Percentiles rank a stretch among this genome's conserved stretches.
Evolutionary conservation across 2,797 vertebrate species (phyloP).

Genomic region (Nyctalus aviator): DNA sequence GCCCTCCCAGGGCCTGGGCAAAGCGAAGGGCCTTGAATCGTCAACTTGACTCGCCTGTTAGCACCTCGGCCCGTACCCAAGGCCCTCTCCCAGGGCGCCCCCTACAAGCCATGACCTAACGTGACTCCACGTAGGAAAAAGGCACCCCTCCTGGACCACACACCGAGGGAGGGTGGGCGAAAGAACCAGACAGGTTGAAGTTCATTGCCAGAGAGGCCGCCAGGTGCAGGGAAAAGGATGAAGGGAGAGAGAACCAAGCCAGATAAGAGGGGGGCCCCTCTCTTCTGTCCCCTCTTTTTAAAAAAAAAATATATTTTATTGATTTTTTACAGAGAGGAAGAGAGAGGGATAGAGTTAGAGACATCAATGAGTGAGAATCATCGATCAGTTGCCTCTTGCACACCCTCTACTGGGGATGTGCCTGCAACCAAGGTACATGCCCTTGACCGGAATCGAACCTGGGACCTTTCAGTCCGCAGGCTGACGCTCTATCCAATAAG

Average conservation of each 20-base stretch:
- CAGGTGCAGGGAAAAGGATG: neutral
- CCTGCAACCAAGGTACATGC: too few relatives aligned
- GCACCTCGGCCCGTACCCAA: neutral
- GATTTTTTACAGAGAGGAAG: too few relatives aligned
- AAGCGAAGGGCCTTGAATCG: neutral
- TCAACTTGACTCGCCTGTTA: neutral
- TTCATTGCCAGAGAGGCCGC: neutral
- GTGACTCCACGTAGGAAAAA: neutral
- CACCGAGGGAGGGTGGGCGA: neutral
- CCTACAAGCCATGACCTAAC: neutral
- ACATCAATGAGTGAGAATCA: too few relatives aligned
- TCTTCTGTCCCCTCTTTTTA: neutral
- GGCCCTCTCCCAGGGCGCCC: neutral
- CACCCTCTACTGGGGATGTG: too few relatives aligned
- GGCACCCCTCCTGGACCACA: neutral
- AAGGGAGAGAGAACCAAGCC: neutral
- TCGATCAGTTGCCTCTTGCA: too few relatives aligned
- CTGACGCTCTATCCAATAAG: too few relatives aligned
- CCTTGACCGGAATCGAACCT: too few relatives aligned
- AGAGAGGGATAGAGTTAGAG: too few relatives aligned
- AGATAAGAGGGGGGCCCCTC: too few relatives aligned
- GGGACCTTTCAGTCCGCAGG: too few relatives aligned
- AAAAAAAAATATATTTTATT: too few relatives aligned
- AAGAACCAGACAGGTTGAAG: neutral
- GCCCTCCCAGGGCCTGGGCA: neutral